Conservation (phyloP, 2,888 invertebrate species). For the Rhagium mordax region DNA sequence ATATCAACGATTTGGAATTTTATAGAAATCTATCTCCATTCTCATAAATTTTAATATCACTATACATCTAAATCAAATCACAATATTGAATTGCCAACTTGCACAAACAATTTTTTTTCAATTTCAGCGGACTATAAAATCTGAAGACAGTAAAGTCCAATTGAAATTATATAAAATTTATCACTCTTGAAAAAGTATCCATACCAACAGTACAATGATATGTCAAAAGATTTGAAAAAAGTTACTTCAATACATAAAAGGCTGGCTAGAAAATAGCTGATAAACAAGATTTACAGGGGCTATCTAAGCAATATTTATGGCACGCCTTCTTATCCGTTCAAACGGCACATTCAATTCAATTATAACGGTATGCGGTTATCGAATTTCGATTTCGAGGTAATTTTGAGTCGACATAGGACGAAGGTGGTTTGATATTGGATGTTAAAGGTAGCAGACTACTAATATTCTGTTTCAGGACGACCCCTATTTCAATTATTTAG, state of each 20-base stretch:
- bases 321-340: background rate
- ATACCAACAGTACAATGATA: too few species aligned
- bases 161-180: too few species aligned
- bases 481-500: background rate
- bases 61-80: too few species aligned
- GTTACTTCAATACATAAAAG: background rate
- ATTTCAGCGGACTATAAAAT: too few species aligned
- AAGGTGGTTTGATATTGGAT: background rate
- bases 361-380: slow-evolving; percentile 20
- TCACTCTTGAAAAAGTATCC: too few species aligned
- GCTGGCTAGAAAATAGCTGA: background rate
- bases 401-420: slow-evolving; percentile 1
- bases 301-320: background rate
- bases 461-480: background rate
- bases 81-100: too few species aligned
- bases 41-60: too few species aligned
- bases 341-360: slow-evolving; percentile 15
- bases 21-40: too few species aligned
- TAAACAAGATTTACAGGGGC: background rate
- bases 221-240: background rate
- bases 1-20: too few species aligned
- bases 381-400: slow-evolving; percentile 27
- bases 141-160: too few species aligned
- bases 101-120: too few species aligned
- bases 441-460: slow-evolving; percentile 1